These are phyloP conservation scores for Leptinotarsa tumamoca DNA, from an alignment of 2,888 invertebrate genomes.

Conservation along the genomic window DNA sequence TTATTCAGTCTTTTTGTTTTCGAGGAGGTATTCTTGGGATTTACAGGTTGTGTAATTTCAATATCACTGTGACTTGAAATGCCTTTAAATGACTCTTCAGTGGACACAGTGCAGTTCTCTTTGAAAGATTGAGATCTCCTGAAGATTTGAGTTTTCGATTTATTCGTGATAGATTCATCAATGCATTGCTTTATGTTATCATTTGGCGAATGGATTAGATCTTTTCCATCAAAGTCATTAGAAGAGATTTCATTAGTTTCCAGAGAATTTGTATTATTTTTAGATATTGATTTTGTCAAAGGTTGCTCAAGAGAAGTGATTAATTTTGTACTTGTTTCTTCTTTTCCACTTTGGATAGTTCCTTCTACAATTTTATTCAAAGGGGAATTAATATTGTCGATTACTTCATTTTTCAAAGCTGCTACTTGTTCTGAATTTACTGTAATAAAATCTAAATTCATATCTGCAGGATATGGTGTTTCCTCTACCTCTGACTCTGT, in stretches of 20 bases:
- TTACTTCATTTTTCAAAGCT: background rate
- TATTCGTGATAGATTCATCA: background rate
- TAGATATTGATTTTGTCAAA: too few relatives aligned
- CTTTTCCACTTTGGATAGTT: background rate
- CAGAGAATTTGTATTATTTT: background rate
- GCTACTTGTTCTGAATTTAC: background rate
- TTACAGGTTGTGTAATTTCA: background rate
- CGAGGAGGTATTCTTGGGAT: background rate
- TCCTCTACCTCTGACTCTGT: background rate
- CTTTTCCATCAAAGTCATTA: background rate
- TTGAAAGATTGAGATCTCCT: background rate
- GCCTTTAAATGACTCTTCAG: too few relatives aligned
- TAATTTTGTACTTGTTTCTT: background rate
- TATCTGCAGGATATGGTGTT: background rate
- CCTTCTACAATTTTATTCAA: background rate
- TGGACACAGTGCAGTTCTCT: background rate
- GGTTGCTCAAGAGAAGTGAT: background rate
- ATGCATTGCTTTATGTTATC: background rate
- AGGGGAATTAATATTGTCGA: background rate
- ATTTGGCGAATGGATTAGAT: background rate
- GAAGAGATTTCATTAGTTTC: background rate
- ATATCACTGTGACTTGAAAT: background rate
- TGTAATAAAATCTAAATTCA: background rate
- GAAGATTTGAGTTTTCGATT: background rate
- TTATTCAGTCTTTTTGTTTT: slow-evolving; percentile 3